Base-by-base conservation (phyloP, 2,888 invertebrate genomes). In the Synergus japonicus region DNA sequence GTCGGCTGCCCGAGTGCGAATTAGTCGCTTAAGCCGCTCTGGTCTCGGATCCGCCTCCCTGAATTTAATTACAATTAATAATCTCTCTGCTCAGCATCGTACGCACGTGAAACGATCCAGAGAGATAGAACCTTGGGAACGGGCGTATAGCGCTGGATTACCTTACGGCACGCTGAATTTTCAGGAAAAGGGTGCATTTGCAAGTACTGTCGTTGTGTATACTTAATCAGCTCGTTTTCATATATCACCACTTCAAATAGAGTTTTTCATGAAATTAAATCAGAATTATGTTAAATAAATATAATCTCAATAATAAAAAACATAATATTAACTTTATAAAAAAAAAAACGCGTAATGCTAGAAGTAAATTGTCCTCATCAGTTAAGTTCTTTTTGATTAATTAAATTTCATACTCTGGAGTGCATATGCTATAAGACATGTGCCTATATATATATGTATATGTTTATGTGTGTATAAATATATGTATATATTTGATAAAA, bases 51-150 rank as follows among this genome's bases (percentile, higher is more conserved):
- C 84, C 85, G 81, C 84, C 84, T 85, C 85, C 86, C 83, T 86
- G 88, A 89, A 89, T 89, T 89, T 89, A 89, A 89, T 89, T 89
- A 89, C 87, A 89, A 89, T 89, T 89, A 88, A 88, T 89, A 89
- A 89, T 87, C 88, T 86, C 80, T 79, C 79, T 82, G 85, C 84
- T 83, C 80, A 77, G 80, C 85, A 85, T 85, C 83, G 84, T 85
- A 85, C 86, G 80, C 54, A 58, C 54, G 54, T 58, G 54, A 9
- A 83, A 83, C 84, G 86, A 87, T 85, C 85, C 85, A 84, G 77
- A 81, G 84, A 85, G 87, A 87, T 83, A 86, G 87, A 84, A 86
- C 87, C 88, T 86, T 86, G 88, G 87, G 86, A 88, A 89, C 86
- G 84, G 86, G 87, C 86, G 85, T 84, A 85, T 85, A 79, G 87